These are phyloP conservation scores for Eleutherodactylus coqui DNA, from an alignment of 2,797 vertebrate species.

Conservation along the genomic window DNA sequence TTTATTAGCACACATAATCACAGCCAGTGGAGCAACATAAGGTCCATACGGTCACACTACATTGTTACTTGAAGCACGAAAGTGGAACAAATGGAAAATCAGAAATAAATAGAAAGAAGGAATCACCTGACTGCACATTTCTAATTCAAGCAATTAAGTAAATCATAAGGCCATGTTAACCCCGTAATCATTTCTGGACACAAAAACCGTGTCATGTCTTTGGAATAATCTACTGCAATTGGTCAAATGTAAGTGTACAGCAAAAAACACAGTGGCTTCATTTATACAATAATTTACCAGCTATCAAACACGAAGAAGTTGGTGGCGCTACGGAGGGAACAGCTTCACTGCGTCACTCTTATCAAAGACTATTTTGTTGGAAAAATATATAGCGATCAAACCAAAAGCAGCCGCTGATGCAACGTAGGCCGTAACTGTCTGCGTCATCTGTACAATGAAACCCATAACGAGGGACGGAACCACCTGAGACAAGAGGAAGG, in stretches of 20 bases:
- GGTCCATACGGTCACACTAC: neutral
- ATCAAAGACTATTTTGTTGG: slow-evolving; percentile 81
- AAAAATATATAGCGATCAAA: slow-evolving; percentile 82
- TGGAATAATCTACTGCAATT: neutral
- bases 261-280: neutral
- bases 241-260: neutral
- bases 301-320: neutral
- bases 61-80: neutral
- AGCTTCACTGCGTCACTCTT: slow-evolving; percentile 77
- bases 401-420: slow-evolving; percentile 78
- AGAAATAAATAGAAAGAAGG: neutral
- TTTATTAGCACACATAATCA: too few relatives aligned
- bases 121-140: neutral
- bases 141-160: neutral
- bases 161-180: neutral
- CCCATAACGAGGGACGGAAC: slow-evolving; percentile 84
- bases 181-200: neutral
- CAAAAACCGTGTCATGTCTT: neutral
- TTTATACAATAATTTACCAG: neutral
- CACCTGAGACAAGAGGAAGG: slow-evolving; percentile 86
- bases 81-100: neutral
- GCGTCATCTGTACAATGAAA: slow-evolving; percentile 81
- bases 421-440: slow-evolving; percentile 83
- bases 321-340: slow-evolving; percentile 65
- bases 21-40: too few relatives aligned